Percentiles rank a stretch among this genome's conserved stretches.
Evolutionary conservation across 2,797 vertebrate species (phyloP).

Genomic region (Masticophis lateralis): DNA sequence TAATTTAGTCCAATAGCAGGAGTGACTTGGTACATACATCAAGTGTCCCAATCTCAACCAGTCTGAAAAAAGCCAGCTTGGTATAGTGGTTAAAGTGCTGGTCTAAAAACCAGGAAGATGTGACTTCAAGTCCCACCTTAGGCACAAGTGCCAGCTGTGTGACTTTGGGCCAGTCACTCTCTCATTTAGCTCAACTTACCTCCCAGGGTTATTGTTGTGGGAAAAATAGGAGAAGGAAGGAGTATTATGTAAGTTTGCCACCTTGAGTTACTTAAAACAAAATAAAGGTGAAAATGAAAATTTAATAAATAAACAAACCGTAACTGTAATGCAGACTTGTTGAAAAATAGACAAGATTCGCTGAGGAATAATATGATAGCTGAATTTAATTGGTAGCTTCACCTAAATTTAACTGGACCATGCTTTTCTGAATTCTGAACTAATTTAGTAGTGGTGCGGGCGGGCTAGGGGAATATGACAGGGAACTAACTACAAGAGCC

Average conservation of each 20-base stretch:
- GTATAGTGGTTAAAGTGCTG: not conserved
- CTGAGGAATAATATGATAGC: not conserved
- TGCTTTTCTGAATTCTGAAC: not conserved
- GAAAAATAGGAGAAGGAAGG: not conserved
- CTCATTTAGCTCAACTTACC: not conserved
- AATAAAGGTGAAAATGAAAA: not conserved
- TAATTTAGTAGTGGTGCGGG: not conserved
- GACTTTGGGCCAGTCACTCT: not conserved
- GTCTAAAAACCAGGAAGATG: not conserved
- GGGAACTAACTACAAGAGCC: not conserved
- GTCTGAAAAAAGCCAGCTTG: not conserved
- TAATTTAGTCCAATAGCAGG: not conserved
- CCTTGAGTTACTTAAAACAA: not conserved
- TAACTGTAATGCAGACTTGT: not conserved
- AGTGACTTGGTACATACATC: not conserved
- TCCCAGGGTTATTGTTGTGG: not conserved
- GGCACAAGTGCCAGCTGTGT: not conserved
- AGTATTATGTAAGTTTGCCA: not conserved
- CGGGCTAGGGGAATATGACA: not conserved
- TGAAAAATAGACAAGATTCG: not conserved
- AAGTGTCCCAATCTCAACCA: not conserved
- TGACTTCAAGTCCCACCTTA: not conserved
- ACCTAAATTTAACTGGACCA: not conserved
- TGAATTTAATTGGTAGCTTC: not conserved
- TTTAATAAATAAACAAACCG: not conserved